Evolutionary conservation across 1,140 invertebrate genomes (phyloP), one percentile per base, ranked within the genome.

Genomic region (Solenopsis fugax): DNA sequence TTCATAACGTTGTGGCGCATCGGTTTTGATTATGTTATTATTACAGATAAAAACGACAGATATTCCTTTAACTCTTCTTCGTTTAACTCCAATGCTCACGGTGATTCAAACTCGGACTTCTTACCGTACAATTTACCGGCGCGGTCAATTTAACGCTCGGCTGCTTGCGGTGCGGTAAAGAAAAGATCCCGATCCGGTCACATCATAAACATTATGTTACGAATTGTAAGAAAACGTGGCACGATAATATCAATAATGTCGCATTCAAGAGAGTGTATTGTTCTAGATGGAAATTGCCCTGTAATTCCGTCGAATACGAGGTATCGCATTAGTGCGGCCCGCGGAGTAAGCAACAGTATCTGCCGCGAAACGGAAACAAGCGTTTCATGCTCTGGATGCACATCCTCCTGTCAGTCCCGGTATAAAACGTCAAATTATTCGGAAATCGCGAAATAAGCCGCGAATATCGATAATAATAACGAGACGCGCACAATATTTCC

Each of bases 311-410:
- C 80, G 48, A 84, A 84, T 72, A 34, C 37, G 65, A 10, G 64
- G 67, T 37, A 73, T 84, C 80, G 29, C 16, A 60, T 84, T 84
- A 73, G n/a, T 73, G n/a, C 41, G 54, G 37, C 54, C 58, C 29
- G 48, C 45, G 16, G 41, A 54, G 65, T 81, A 69, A 29, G n/a
- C 34, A 45, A 60, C 54, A 13, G 34, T 34, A 73, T 84, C 62
- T 60, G 24, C 62, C 65, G 64, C 65, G 69, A 60, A 60, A 84
- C 67, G 80, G 80, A 84, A 84, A 60, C 80, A 24, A 84, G 34
- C 54, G 69, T 73, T 84, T 84, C 67, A 84, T 72, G 80, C 80
- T 82, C 80, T 82, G 80, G 41, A 82, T 82, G 41, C 80, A 3
- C 56, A 73, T 84, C 54, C 29, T 73, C 69, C 67, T 16, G 54